These are phyloP conservation scores for Catagonus wagneri DNA, from an alignment of 2,113 vertebrate species.

Conservation along the genomic window DNA sequence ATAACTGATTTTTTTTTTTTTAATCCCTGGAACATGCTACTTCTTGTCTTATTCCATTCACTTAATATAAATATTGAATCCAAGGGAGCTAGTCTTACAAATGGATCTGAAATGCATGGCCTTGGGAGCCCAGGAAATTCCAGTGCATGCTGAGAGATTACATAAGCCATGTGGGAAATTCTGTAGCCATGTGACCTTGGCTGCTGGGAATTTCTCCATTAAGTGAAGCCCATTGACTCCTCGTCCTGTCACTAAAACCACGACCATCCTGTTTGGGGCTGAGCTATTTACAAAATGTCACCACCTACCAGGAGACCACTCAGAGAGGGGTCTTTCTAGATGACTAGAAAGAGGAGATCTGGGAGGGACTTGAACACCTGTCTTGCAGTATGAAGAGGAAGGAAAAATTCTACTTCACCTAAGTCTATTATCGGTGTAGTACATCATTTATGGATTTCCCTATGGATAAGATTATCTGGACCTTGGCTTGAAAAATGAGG, in stretches of 20 bases:
- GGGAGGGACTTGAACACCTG: not conserved
- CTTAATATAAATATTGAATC: not conserved
- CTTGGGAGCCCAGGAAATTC: not conserved
- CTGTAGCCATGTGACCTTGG: not conserved
- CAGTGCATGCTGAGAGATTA: not conserved
- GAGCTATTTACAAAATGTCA: not conserved
- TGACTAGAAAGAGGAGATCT: not conserved
- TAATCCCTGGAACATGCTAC: not conserved
- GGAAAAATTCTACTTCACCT: not conserved
- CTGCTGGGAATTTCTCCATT: not conserved
- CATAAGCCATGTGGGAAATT: not conserved
- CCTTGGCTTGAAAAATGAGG: not conserved
- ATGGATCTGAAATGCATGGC: not conserved
- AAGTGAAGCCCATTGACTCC: not conserved
- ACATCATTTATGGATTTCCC: not conserved
- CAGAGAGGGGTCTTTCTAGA: not conserved
- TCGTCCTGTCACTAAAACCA: not conserved
- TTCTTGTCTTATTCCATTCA: not conserved
- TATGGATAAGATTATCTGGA: not conserved
- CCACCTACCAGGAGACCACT: not conserved
- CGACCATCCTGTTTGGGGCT: not conserved
- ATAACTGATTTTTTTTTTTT: not conserved
- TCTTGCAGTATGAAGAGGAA: not conserved
- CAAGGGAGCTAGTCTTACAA: not conserved
- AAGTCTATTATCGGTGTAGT: not conserved